These are phyloP conservation scores for Rhagoletis zephyria DNA, from an alignment of 1,140 invertebrate species.

Conservation along the genomic window DNA sequence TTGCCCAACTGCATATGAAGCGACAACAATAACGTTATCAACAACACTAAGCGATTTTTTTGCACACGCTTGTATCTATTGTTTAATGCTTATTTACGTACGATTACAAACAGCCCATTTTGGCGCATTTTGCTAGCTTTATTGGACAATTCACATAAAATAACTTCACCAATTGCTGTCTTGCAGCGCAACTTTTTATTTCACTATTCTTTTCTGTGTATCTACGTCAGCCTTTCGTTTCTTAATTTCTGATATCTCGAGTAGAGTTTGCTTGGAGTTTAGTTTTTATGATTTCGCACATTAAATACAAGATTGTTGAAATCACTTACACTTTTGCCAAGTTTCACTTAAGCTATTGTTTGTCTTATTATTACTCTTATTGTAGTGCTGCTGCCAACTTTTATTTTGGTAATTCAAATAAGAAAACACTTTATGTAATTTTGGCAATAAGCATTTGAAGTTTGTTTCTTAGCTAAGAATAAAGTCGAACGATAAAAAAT, in stretches of 20 bases:
- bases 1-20: background rate
- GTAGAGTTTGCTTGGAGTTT: background rate
- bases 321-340: background rate
- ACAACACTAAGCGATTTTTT: background rate
- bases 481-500: background rate
- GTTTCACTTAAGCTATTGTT: background rate
- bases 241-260: conserved; percentile 16
- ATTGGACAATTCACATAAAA: background rate
- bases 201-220: background rate
- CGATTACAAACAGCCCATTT: background rate
- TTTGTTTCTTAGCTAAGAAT: background rate
- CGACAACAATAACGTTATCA: background rate
- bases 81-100: background rate
- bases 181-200: background rate
- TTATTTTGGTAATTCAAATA: background rate
- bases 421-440: background rate
- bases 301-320: conserved; percentile 37
- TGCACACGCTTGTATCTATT: background rate
- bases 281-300: conserved; percentile 45
- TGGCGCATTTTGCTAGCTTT: background rate
- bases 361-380: background rate
- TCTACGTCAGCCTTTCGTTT: background rate
- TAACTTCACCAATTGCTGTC: background rate
- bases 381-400: conserved; percentile 5
- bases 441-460: background rate